Evolutionary conservation across 2,113 vertebrate species (phyloP).

Genomic region (Myrmecophaga tridactyla): DNA sequence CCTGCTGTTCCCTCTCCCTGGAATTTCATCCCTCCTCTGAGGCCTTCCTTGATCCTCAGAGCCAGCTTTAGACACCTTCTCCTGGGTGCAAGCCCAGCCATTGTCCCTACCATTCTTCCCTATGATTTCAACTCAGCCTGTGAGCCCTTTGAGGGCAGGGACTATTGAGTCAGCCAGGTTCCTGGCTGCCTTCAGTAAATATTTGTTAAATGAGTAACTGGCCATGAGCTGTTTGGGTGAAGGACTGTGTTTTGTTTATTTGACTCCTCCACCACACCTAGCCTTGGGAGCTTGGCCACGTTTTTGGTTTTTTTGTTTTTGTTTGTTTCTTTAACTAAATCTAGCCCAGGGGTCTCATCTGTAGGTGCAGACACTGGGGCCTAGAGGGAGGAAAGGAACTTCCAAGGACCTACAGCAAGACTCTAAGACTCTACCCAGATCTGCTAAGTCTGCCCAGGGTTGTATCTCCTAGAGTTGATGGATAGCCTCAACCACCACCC

Average conservation of each 20-base stretch:
- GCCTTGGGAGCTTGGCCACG: neutral
- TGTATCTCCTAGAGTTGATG: neutral
- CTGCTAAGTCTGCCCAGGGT: neutral
- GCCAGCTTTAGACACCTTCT: neutral
- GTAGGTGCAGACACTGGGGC: neutral
- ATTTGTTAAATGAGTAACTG: constrained; percentile 24
- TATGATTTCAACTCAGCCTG: neutral
- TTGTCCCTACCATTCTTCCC: neutral
- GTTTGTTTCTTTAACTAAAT: constrained; percentile 5
- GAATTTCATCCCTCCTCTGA: neutral
- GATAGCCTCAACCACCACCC: neutral
- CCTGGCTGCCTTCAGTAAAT: neutral
- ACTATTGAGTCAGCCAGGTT: neutral
- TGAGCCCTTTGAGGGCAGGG: neutral
- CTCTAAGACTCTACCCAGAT: neutral
- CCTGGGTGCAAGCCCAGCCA: neutral
- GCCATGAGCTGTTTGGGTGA: neutral
- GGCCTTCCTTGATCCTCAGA: neutral
- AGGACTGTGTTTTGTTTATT: neutral
- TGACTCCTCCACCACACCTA: neutral
- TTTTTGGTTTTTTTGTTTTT: neutral
- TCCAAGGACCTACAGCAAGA: neutral
- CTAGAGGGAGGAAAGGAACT: neutral
- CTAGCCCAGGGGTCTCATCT: neutral
- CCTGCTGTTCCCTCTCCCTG: neutral